Conservation (phyloP, 64 coral and sea anemone genomes). For the Actinia equina region DNA sequence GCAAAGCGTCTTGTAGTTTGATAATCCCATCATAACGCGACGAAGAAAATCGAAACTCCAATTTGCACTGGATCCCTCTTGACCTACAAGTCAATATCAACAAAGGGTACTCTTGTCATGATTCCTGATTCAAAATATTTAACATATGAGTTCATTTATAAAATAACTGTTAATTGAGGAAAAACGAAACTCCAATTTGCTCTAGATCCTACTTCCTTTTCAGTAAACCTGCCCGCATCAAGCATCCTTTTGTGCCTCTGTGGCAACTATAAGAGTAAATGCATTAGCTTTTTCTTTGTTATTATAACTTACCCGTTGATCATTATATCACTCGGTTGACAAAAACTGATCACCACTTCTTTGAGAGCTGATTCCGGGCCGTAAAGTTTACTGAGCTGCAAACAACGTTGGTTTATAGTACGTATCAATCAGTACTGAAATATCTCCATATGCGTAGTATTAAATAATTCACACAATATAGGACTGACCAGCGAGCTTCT, state of each 20-base stretch:
- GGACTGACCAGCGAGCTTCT: too few relatives aligned
- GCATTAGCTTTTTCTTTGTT: neutral
- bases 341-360: neutral
- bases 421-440: neutral
- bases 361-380: neutral
- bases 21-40: constrained; percentile 24
- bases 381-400: neutral
- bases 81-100: neutral
- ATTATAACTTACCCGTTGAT: neutral
- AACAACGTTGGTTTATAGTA: neutral
- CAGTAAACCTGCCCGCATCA: too few relatives aligned
- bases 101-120: neutral
- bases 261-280: too few relatives aligned
- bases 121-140: too few relatives aligned
- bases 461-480: too few relatives aligned
- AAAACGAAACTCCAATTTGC: constrained; percentile 32
- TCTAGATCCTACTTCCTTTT: neutral
- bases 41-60: constrained; percentile 21
- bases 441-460: too few relatives aligned
- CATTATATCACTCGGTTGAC: neutral
- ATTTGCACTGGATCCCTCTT: constrained; percentile 20
- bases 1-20: constrained; percentile 53
- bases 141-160: too few relatives aligned
- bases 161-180: neutral
- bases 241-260: too few relatives aligned